A percentile compares a stretch with the other conserved stretches of the same genome.
These are phyloP conservation scores for Mugil cephalus DNA, from an alignment of 2,113 vertebrate species.

Conservation along the genomic window DNA sequence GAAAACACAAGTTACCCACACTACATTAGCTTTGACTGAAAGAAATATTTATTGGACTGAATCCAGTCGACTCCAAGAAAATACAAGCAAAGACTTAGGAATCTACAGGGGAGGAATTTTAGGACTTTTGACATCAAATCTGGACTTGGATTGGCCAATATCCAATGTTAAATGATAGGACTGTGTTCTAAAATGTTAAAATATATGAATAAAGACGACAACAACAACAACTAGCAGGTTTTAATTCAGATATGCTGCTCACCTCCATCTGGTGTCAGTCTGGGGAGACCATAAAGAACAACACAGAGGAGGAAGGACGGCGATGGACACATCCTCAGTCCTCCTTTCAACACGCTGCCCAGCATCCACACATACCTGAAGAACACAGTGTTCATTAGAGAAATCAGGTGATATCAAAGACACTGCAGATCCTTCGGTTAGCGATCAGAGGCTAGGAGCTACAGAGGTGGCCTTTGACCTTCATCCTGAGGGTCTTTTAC, in stretches of 20 bases:
- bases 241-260: slow-evolving; percentile 23
- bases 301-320: slow-evolving; percentile 92
- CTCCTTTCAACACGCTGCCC: slow-evolving; percentile 86
- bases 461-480: slow-evolving; percentile 32
- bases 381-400: slow-evolving; percentile 3
- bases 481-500: slow-evolving; percentile 70
- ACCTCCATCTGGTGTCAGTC: slow-evolving; percentile 87
- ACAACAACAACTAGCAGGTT: background rate
- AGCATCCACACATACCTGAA: slow-evolving; percentile 91
- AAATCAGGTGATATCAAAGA: slow-evolving; percentile 32
- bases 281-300: slow-evolving; percentile 87
- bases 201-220: too few relatives aligned
- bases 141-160: too few relatives aligned
- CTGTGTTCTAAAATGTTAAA: too few relatives aligned
- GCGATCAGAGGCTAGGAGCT: background rate
- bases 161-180: too few relatives aligned
- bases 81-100: too few relatives aligned
- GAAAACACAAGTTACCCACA: too few relatives aligned
- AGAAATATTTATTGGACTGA: too few relatives aligned
- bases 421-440: background rate
- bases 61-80: too few relatives aligned
- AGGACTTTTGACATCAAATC: too few relatives aligned
- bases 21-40: too few relatives aligned
- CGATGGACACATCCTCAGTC: slow-evolving; percentile 87
- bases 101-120: too few relatives aligned